A percentile compares a stretch with the other conserved stretches of the same genome.
phyloP scores from a whole-genome alignment of 1,140 invertebrate genomes.

The Pteromalus puparum region DNA sequence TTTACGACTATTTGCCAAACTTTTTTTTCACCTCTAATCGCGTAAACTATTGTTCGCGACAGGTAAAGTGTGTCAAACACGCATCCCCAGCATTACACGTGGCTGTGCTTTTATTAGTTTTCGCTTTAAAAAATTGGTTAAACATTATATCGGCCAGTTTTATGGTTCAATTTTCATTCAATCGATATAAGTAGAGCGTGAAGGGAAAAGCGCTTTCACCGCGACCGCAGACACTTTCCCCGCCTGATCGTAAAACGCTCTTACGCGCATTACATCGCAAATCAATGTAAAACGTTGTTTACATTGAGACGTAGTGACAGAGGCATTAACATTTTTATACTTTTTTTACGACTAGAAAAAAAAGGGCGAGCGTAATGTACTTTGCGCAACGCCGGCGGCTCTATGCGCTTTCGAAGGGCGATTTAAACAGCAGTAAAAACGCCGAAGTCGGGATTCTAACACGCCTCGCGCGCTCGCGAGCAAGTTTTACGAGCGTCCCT shows the following conservation, averaged over 20 bases:
- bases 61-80: neutral
- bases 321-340: constrained; percentile 11
- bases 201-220: neutral
- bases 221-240: neutral
- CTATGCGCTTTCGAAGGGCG: neutral
- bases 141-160: neutral
- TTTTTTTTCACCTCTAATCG: neutral
- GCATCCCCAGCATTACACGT: neutral
- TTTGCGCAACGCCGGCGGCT: neutral
- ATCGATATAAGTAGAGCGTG: neutral
- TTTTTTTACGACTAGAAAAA: constrained; percentile 15
- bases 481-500: constrained; percentile 22
- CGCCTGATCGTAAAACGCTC: neutral
- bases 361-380: neutral
- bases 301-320: neutral
- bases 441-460: constrained; percentile 4
- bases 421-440: constrained; percentile 24
- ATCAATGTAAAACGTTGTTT: neutral
- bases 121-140: neutral
- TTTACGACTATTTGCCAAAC: neutral
- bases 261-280: neutral
- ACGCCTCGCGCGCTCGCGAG: neutral
- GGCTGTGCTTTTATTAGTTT: neutral
- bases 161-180: neutral
- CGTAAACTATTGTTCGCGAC: neutral